phyloP scores from a whole-genome alignment of 1,140 invertebrate genomes.

The Arion vulgaris region DNA sequence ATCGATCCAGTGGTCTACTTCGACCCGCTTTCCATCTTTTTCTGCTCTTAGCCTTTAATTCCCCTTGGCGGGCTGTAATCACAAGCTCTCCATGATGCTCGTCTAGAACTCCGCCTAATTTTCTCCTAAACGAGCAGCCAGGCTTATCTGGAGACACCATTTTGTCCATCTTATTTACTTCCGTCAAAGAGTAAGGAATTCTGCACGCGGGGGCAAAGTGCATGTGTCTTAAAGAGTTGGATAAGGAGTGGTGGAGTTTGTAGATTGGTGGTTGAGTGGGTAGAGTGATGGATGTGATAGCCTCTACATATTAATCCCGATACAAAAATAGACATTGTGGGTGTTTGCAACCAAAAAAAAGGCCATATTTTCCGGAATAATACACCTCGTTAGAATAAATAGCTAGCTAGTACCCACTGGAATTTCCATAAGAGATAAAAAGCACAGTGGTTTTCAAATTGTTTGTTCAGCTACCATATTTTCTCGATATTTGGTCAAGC shows the following conservation, averaged over 20 bases:
- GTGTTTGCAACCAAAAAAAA: no score
- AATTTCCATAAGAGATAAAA: no score
- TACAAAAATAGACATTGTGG: neutral
- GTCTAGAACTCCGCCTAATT: neutral
- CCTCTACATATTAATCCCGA: neutral
- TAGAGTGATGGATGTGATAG: no score
- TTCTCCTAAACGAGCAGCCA: neutral
- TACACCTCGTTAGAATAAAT: no score
- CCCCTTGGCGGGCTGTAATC: neutral
- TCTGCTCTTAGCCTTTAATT: neutral
- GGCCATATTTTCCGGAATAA: no score
- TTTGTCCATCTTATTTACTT: neutral
- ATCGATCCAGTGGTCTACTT: neutral
- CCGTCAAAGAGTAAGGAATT: neutral
- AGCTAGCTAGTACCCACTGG: no score
- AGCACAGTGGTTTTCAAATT: no score
- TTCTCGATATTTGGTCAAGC: no score
- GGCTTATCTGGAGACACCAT: slow-evolving; percentile 8
- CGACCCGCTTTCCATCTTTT: neutral
- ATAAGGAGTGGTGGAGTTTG: neutral
- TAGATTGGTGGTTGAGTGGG: neutral
- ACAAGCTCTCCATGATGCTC: neutral
- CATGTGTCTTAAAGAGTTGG: neutral
- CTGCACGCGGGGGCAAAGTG: neutral
- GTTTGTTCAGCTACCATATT: no score